Evolutionary conservation across 1,140 invertebrate genomes (phyloP).

Genomic region (Apolygus lucorum): DNA sequence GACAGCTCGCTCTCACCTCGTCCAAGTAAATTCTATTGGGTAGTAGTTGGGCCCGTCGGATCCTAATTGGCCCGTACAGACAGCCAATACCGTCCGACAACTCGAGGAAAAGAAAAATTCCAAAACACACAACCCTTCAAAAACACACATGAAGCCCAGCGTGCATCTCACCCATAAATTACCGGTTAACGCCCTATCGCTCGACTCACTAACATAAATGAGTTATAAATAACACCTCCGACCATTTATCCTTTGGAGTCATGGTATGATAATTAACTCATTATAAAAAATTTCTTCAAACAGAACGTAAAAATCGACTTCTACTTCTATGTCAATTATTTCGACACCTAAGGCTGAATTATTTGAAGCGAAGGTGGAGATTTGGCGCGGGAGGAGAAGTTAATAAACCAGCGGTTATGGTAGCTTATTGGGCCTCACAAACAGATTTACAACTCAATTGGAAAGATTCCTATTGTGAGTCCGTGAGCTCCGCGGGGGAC

Average conservation of each 20-base stretch:
- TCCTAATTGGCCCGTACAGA: background rate
- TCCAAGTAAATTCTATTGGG: too few relatives aligned
- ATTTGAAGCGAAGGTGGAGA: slow-evolving; percentile 1
- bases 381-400: background rate
- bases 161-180: background rate
- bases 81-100: background rate
- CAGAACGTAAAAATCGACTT: background rate
- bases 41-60: too few relatives aligned
- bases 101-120: background rate
- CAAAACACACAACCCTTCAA: background rate
- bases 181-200: background rate
- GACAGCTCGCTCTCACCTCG: too few relatives aligned
- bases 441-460: slow-evolving; percentile 13
- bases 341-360: slow-evolving; percentile 13
- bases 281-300: background rate
- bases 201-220: background rate
- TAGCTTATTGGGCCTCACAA: slow-evolving; percentile 10
- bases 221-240: slow-evolving; percentile 3
- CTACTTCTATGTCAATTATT: slow-evolving; percentile 9
- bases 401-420: background rate
- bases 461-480: background rate
- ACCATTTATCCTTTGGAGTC: background rate
- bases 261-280: slow-evolving; percentile 12
- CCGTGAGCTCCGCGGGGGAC: slow-evolving; percentile 13
- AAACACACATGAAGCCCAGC: background rate